Evolutionary conservation across 2,797 vertebrate genomes (phyloP), one percentile per base, ranked within the genome.

Genomic region (Eulemur coronatus): DNA sequence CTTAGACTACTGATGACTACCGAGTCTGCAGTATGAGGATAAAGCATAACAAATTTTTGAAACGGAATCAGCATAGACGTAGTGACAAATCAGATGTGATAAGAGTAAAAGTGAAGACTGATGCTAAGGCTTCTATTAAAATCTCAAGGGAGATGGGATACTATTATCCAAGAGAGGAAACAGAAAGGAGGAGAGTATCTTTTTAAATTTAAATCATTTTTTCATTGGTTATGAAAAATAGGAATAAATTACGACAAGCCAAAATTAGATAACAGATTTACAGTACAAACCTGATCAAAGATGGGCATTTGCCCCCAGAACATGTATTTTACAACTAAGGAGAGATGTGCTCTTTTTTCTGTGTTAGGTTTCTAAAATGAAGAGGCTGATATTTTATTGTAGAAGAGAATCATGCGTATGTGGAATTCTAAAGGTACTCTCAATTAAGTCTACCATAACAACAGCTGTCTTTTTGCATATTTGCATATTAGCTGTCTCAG

Each of bases 191-290:
- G 30, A 65, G 22, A 67, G 3, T 17, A 61, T 91, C 46, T 57
- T 84, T 38, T 65, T 7, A 79, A 84, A 84, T 35, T 75, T 59
- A 75, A 85, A 85, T 78, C 48, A 65, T 50, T 94, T 94, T 75
- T 75, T 38, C 41, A 81, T n/a, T 75, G 50, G 55, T 55, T 89
- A 50, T n/a, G 10, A 95, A 91, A 93, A 94, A 79, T 10, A 55
- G 70, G 67, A 92, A 73, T 43, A 91, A 90, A n/a, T 89, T 38
- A 41, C 28, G 91, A 84, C 18, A 95, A 80, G 30, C 48, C 72
- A 94, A 73, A 88, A 84, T 73, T 15, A 91, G 65, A 43, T 15
- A 80, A 91, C 6, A 73, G 63, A 67, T 6, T 87, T 70, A 67
- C 0, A 67, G 30, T 59, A 73, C 10, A 72, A 84, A 91, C 38